A percentile compares a stretch with the other conserved stretches of the same genome.
phyloP scores from a whole-genome alignment of 1,140 invertebrate genomes.

The Drosophila orosa region DNA sequence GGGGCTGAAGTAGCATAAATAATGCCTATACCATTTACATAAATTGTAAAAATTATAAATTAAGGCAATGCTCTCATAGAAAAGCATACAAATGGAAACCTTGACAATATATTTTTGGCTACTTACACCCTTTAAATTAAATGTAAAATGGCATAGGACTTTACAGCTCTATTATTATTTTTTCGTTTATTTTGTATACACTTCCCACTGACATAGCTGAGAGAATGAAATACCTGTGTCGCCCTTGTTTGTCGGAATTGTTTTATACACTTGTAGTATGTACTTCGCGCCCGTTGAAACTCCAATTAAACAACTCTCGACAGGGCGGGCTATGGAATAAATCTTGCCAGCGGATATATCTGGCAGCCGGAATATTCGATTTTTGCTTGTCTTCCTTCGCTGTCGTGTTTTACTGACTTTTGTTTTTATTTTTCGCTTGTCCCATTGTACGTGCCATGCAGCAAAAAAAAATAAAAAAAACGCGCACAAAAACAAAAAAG shows the following conservation, averaged over 20 bases:
- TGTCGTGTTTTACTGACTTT: not conserved
- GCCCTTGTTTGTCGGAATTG: slow-evolving; percentile 1
- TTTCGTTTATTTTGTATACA: not conserved
- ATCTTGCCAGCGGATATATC: slow-evolving; percentile 27
- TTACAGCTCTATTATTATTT: not conserved
- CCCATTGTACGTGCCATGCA: slow-evolving; percentile 49
- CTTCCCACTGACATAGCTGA: not conserved
- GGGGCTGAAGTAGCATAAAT: not conserved
- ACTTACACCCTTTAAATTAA: not conserved
- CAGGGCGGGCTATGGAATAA: slow-evolving; percentile 11
- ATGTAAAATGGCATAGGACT: not conserved
- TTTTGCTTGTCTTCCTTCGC: slow-evolving; percentile 9
- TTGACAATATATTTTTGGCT: not conserved
- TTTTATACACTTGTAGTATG: slow-evolving; percentile 12
- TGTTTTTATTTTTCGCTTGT: slow-evolving; percentile 13
- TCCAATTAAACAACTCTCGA: slow-evolving; percentile 35
- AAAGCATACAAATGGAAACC: too few relatives aligned
- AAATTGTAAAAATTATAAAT: not conserved
- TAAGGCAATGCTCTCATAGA: not conserved
- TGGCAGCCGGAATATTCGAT: slow-evolving; percentile 24
- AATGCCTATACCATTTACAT: slow-evolving; percentile 7
- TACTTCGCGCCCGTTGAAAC: slow-evolving; percentile 19
- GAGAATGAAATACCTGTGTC: not conserved
- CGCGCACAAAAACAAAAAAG: not conserved
- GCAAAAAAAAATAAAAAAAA: too few relatives aligned